Evolutionary conservation across 2,888 invertebrate genomes (phyloP).

Genomic region (Poecilus cupreus): DNA sequence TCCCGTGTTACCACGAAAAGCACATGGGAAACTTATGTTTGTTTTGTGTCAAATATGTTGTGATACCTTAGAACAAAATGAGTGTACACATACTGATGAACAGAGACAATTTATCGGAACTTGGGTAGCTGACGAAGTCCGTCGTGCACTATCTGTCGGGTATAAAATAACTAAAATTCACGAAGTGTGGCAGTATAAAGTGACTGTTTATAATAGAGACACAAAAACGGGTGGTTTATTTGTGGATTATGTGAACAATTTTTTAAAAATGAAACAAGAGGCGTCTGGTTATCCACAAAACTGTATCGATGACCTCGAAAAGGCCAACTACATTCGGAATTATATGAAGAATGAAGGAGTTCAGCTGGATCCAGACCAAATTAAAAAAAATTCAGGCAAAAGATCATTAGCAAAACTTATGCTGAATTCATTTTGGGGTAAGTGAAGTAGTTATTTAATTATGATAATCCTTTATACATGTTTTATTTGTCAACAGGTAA

Average conservation of each 20-base stretch:
- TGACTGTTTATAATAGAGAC: constrained; percentile 44
- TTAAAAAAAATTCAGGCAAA: no score
- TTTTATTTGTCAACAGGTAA: constrained; percentile 46
- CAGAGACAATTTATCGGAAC: constrained; percentile 62
- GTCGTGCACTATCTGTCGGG: constrained; percentile 64
- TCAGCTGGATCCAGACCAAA: constrained; percentile 34
- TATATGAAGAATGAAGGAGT: constrained; percentile 60
- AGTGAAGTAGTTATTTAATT: constrained; percentile 41
- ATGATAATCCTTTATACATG: neutral
- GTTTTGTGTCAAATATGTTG: constrained; percentile 66
- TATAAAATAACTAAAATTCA: constrained; percentile 65
- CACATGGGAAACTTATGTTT: constrained; percentile 65
- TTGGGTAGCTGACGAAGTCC: constrained; percentile 67
- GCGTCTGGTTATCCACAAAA: constrained; percentile 61
- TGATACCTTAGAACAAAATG: constrained; percentile 58
- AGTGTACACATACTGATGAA: constrained; percentile 64
- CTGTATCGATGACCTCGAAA: constrained; percentile 55
- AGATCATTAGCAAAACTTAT: no score
- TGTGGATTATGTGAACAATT: no score
- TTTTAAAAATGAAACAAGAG: no score
- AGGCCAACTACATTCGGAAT: constrained; percentile 51
- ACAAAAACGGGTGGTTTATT: no score
- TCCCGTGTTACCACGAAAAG: constrained; percentile 65
- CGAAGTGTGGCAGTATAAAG: constrained; percentile 68
- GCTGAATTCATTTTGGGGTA: no score